Conservation (phyloP, 2,888 invertebrate genomes). For the Calliphora vomitoria region DNA sequence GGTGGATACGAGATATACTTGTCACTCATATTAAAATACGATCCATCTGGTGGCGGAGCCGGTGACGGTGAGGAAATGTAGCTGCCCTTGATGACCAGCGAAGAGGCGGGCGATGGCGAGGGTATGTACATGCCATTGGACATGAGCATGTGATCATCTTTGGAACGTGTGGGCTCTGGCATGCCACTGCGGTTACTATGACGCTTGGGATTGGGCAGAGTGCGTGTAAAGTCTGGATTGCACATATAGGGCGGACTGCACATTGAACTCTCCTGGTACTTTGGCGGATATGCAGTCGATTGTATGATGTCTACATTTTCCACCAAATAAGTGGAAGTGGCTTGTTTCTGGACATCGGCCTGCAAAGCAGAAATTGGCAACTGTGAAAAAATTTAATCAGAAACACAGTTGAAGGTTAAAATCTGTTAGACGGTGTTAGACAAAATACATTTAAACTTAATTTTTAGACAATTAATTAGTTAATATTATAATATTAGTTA, state of each 20-base stretch:
- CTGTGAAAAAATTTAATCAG: conserved; percentile 74
- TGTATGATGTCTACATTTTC: conserved; percentile 83
- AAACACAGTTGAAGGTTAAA: conserved; percentile 43
- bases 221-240: conserved; percentile 83
- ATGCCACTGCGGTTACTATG: conserved; percentile 81
- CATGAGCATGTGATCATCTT: conserved; percentile 83
- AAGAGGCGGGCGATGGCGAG: conserved; percentile 83
- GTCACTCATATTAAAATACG: conserved; percentile 83
- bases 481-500: conserved; percentile 4
- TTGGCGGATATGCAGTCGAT: conserved; percentile 83
- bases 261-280: conserved; percentile 83
- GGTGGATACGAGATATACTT: conserved; percentile 83
- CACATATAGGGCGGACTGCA: conserved; percentile 82
- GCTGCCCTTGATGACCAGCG: conserved; percentile 83
- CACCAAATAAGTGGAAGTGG: conserved; percentile 82
- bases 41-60: conserved; percentile 83
- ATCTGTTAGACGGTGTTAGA: conserved; percentile 51
- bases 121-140: conserved; percentile 83
- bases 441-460: not conserved
- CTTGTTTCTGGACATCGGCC: conserved; percentile 83
- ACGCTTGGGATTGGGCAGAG: conserved; percentile 82
- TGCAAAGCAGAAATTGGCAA: conserved; percentile 82
- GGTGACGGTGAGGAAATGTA: conserved; percentile 83
- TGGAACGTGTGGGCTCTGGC: conserved; percentile 80
- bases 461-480: conserved; percentile 14